Evolutionary conservation across 2,797 vertebrate genomes (phyloP).

Genomic region (Sebastes hubbsi): DNA sequence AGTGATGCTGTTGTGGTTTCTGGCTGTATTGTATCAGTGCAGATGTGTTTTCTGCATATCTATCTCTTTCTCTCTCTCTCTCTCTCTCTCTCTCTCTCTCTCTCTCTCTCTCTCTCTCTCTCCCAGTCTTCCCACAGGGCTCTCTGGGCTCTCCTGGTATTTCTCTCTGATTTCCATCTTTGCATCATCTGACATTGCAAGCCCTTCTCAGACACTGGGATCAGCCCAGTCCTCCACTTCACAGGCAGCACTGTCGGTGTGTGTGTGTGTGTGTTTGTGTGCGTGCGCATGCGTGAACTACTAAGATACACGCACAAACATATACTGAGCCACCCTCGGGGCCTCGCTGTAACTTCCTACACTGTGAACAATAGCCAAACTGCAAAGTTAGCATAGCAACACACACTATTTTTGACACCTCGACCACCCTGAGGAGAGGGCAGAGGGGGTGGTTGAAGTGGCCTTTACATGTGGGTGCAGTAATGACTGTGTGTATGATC

Average conservation of each 20-base stretch:
- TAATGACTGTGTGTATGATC: background rate
- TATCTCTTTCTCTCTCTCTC: background rate
- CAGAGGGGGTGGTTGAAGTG: background rate
- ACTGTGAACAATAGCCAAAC: background rate
- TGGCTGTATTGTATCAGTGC: background rate
- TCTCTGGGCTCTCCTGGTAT: constrained; percentile 35
- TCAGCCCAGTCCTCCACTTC: constrained; percentile 35
- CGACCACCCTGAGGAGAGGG: background rate
- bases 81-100: background rate
- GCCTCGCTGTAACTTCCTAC: background rate
- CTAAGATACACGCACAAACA: background rate
- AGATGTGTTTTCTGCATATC: background rate
- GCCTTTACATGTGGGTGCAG: background rate
- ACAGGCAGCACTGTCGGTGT: constrained; percentile 7
- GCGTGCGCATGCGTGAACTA: background rate
- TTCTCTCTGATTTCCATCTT: constrained; percentile 65
- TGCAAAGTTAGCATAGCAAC: background rate
- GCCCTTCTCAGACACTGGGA: constrained; percentile 45
- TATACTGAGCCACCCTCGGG: background rate
- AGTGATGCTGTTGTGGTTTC: background rate
- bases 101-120: background rate
- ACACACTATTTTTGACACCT: background rate
- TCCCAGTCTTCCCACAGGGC: constrained; percentile 9
- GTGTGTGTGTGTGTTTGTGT: background rate
- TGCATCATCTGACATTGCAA: constrained; percentile 68